Base-by-base conservation (phyloP, 1,140 invertebrate species). In the Chironomus tepperi region DNA sequence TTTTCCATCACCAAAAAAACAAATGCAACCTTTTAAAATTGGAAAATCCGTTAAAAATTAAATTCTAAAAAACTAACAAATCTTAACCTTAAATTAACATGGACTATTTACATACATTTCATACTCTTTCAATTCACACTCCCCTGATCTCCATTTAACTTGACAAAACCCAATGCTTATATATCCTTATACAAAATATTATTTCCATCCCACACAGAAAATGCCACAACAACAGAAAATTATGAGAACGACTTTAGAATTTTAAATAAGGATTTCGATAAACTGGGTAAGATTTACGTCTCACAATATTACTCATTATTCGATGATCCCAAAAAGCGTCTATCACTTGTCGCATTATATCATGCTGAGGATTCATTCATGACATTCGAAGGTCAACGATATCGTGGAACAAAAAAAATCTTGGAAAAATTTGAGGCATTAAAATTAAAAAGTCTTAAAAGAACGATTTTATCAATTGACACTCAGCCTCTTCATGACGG, bases 211-310 rank as follows among this genome's bases (percentile, higher is more conserved):
- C 24, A 34, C 24, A 34, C 24, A 34, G 24, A 34, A 34, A 34
- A 2, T 3, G 9, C n/a, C 47, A 57, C 47, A 57, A n/a, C 9
- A 57, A 57, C 47, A 10, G 47, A 10, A 57, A 12, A 12, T 57
- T 10, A 57, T 10, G 47, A 10, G 7, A 7, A 57, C 47, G 10
- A 57, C 2, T 57, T 57, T 3, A 57, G 47, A 57, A 57, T n/a
- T 10, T 57, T 57, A n/a, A 57, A 57, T 57, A 57, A 57, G 47
- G n/a, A 57, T 57, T 57, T 57, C n/a, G 47, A 57, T 57, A 57
- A 57, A n/a, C 8, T 57, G 47, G 47, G 47, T 3, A 57, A 57
- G n/a, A 57, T 57, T 2, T 57, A 57, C n/a, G 47, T 57, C n/a
- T 10, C 47, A n/a, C 47, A 57, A 57, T 57, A 57, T 57, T 57